Percentiles rank a stretch among this genome's conserved stretches.
phyloP scores from a whole-genome alignment of 2,888 invertebrate genomes.

The Aspidapion aeneum region DNA sequence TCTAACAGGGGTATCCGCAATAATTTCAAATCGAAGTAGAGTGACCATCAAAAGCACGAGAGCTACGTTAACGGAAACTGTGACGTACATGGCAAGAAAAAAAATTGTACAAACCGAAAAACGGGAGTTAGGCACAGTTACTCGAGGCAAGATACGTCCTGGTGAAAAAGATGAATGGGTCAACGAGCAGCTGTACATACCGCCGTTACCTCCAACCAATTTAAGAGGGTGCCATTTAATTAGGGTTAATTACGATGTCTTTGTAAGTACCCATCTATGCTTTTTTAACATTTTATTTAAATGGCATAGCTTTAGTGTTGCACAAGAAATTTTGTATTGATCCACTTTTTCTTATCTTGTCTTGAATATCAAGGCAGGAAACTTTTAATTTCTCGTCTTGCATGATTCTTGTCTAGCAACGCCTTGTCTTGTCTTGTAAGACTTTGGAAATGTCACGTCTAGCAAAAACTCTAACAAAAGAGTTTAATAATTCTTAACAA shows the following conservation, averaged over 20 bases:
- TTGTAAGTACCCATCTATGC: slow-evolving; percentile 68
- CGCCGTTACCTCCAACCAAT: slow-evolving; percentile 92
- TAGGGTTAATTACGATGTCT: slow-evolving; percentile 89
- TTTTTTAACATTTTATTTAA: too few species aligned
- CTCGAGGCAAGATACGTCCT: slow-evolving; percentile 76
- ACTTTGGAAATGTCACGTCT: too few species aligned
- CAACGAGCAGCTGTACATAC: slow-evolving; percentile 86
- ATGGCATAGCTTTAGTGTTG: too few species aligned
- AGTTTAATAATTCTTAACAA: too few species aligned
- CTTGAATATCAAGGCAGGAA: too few species aligned
- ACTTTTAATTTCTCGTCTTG: too few species aligned
- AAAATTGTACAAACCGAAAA: slow-evolving; percentile 86
- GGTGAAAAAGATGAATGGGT: slow-evolving; percentile 83
- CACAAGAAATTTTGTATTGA: too few species aligned
- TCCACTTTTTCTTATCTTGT: too few species aligned
- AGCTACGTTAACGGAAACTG: slow-evolving; percentile 84
- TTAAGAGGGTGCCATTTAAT: slow-evolving; percentile 92
- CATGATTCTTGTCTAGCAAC: too few species aligned
- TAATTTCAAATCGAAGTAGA: slow-evolving; percentile 79
- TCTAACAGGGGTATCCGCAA: slow-evolving; percentile 68
- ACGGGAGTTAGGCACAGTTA: slow-evolving; percentile 75
- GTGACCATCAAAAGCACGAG: slow-evolving; percentile 82
- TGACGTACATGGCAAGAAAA: slow-evolving; percentile 83
- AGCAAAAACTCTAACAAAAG: too few species aligned
- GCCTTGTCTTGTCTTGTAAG: too few species aligned